phyloP scores from a whole-genome alignment of 2,797 vertebrate species.

The Chaetophractus vellerosus region DNA sequence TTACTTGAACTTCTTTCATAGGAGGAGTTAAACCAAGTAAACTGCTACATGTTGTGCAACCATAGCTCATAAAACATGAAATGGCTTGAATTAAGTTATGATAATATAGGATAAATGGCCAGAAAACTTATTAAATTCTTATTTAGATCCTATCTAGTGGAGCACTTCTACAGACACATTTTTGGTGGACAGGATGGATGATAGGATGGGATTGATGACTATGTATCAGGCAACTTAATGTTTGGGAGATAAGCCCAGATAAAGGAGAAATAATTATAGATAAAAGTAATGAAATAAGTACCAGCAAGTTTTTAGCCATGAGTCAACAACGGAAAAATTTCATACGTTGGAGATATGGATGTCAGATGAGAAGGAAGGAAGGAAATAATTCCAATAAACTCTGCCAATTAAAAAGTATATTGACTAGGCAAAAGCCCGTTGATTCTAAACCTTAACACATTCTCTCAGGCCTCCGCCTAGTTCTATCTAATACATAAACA shows the following conservation, averaged over 20 bases:
- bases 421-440: rapidly evolving
- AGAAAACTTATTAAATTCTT: not conserved
- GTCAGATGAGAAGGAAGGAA: not conserved
- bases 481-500: not conserved
- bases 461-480: not conserved
- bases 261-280: constrained; percentile 3
- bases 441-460: rapidly evolving
- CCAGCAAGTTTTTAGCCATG: not conserved
- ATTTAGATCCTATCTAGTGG: constrained; percentile 2
- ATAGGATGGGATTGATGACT: constrained; percentile 47
- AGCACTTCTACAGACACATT: constrained; percentile 61
- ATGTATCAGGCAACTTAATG: not conserved
- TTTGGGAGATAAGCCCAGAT: not conserved
- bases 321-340: not conserved
- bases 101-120: not conserved
- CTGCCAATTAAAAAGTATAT: not conserved
- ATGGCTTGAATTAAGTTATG: not conserved
- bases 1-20: not conserved
- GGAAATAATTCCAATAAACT: not conserved
- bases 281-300: constrained; percentile 55
- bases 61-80: constrained; percentile 18
- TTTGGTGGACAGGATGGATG: constrained; percentile 38
- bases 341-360: not conserved
- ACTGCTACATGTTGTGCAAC: not conserved
- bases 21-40: not conserved